Conservation (phyloP, 2,113 vertebrate genomes). For the Morone chrysops region DNA sequence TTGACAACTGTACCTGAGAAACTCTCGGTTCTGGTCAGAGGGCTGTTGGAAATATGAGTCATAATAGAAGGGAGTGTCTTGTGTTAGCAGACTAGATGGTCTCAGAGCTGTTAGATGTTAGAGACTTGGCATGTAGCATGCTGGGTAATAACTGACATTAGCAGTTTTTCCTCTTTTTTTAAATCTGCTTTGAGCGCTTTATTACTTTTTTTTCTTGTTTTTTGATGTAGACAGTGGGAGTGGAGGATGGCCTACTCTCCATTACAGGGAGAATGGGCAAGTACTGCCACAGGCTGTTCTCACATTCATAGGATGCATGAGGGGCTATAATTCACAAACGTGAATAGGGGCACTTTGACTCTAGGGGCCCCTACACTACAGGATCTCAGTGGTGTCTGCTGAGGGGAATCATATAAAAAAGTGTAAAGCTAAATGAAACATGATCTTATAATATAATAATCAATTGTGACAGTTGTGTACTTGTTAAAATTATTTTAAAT, state of each 20-base stretch:
- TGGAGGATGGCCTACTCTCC: no score
- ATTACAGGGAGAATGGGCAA: no score
- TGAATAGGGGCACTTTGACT: neutral
- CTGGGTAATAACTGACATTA: conserved; percentile 15
- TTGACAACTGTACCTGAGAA: neutral
- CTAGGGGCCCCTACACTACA: neutral
- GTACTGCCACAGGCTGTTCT: no score
- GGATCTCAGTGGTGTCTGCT: neutral
- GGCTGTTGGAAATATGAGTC: neutral
- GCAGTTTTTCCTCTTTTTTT: neutral
- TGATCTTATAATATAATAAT: neutral
- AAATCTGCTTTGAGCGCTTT: neutral
- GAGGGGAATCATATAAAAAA: neutral
- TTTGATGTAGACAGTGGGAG: neutral
- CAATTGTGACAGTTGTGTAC: neutral
- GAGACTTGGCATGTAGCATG: neutral
- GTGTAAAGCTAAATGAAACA: neutral
- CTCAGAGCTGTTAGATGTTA: neutral
- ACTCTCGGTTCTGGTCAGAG: neutral
- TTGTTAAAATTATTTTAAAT: neutral
- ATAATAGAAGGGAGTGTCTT: neutral
- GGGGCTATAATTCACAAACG: neutral
- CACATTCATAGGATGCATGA: no score
- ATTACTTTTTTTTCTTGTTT: neutral
- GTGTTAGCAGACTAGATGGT: neutral